Base-by-base conservation (phyloP, 2,888 invertebrate genomes). In the Amblyjoppa fuscipennis region DNA sequence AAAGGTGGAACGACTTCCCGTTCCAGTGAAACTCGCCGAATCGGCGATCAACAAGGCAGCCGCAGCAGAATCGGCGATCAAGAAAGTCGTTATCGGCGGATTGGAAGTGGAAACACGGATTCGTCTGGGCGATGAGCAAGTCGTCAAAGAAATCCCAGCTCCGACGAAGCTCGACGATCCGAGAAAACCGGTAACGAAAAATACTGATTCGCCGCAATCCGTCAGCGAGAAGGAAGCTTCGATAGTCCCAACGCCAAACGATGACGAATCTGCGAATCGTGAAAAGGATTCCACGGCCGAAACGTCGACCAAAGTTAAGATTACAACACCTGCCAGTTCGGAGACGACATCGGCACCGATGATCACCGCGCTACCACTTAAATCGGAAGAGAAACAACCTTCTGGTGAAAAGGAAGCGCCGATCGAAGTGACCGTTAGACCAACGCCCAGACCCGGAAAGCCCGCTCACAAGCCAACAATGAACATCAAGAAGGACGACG, bases 181-280 rank as follows among this genome's bases (percentile, higher is more conserved):
- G 9, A 81, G 74, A 11, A 83, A 86, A 31, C 83, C 86, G 11
- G 70, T 86, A 3, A 77, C 74, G 56, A 83, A 86, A 66, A 81
- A 77, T 11, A 86, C 20, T 25, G 76, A 81, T 56, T 66, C 66
- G 28, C 76, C 66, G 3, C 70, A 66, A 45, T 53, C 51, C 28
- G 61, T 45, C 16, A 68, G 53, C 45, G 70, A 66, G 0, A 66
- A 77, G 25, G 11, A 11, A 28, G 16, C 59, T 53, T 9, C 45
- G 11, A 51, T 49, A 9, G 41, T 31, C 16, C 53, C 78, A 64
- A 34, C 68, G 6, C 45, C 25, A 41, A 66, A 7, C 25, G 51
- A 79, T 11, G 53, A 80, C 9, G 28, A 31, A 41, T 25, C 68
- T 16, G 51, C 59, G 1, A 34, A n/a, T 56, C 38, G 6, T n/a